These are phyloP conservation scores for Heterohyrax brucei DNA, from an alignment of 2,797 vertebrate genomes.

Conservation along the genomic window DNA sequence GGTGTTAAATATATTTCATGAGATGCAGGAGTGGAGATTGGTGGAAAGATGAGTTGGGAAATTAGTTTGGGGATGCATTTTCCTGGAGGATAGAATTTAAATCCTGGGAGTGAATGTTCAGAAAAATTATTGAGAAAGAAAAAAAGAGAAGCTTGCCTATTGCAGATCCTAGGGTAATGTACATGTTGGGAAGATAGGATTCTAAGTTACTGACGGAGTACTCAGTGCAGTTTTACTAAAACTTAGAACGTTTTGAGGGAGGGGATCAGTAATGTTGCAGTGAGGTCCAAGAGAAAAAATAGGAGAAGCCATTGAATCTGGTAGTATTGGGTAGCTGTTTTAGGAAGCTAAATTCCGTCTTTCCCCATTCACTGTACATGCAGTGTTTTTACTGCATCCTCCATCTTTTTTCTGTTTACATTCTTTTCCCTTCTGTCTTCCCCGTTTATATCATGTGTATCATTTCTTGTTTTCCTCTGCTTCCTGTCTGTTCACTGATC, in stretches of 20 bases:
- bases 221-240: background rate
- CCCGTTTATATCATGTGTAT: background rate
- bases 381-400: background rate
- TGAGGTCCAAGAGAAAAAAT: background rate
- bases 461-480: background rate
- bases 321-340: background rate
- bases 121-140: background rate
- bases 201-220: background rate
- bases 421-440: background rate
- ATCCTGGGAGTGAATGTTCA: background rate
- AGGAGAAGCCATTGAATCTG: background rate
- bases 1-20: background rate
- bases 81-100: constrained; percentile 17
- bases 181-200: background rate
- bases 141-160: background rate
- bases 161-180: background rate
- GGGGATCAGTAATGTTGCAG: background rate
- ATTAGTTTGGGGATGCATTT: constrained; percentile 22
- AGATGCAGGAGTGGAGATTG: background rate
- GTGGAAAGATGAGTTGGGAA: background rate
- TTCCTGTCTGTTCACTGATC: constrained; percentile 4
- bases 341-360: background rate
- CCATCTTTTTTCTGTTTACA: background rate
- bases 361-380: background rate
- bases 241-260: background rate